These are phyloP conservation scores for Enteromius paludinosus DNA, from an alignment of 2,797 vertebrate genomes.

Conservation along the genomic window DNA sequence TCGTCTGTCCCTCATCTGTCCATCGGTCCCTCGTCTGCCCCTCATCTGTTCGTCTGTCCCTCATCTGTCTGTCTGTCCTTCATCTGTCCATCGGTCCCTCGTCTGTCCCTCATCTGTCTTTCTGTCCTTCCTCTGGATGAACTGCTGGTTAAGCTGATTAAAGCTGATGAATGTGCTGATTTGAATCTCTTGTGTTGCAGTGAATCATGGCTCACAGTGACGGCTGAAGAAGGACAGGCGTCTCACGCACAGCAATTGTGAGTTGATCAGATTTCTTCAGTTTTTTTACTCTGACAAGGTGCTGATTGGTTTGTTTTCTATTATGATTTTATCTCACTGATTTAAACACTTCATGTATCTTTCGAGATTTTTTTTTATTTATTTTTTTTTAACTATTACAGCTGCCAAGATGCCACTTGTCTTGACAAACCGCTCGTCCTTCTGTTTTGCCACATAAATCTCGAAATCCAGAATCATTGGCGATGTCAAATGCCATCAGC, in stretches of 20 bases:
- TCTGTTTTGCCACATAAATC: neutral
- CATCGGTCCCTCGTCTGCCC: no score
- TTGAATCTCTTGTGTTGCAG: conserved; percentile 64
- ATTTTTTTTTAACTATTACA: neutral
- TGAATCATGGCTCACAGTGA: conserved; percentile 80
- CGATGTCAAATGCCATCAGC: neutral
- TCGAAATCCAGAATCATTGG: neutral
- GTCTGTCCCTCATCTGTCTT: no score
- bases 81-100: no score
- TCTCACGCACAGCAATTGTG: conserved; percentile 70
- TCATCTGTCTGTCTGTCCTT: no score
- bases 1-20: no score
- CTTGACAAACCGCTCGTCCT: neutral
- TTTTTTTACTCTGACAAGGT: no score
- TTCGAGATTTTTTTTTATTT: neutral
- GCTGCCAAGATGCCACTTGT: neutral
- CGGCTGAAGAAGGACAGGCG: conserved; percentile 70
- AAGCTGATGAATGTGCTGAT: neutral
- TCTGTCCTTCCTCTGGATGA: no score
- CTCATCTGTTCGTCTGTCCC: no score
- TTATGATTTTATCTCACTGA: neutral
- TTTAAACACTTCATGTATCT: neutral
- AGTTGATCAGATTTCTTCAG: conserved; percentile 58
- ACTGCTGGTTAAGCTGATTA: neutral
- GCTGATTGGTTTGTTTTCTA: neutral